Conservation (phyloP, 2,888 invertebrate species). For the Acleris sparsana region DNA sequence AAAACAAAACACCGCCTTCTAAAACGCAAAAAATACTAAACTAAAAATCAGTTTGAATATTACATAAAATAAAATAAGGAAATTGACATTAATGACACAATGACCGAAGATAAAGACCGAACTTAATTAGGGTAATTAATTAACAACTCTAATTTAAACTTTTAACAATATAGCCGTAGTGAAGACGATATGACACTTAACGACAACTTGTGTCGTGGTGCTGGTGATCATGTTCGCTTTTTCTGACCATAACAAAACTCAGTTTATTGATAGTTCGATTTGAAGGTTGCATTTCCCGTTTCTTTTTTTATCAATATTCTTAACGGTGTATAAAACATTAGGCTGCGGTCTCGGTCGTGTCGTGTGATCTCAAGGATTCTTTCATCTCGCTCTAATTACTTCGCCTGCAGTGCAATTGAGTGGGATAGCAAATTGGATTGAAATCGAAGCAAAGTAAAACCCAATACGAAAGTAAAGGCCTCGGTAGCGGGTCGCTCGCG, state of each 20-base stretch:
- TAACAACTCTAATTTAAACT: slow-evolving; percentile 2
- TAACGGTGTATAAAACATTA: neutral
- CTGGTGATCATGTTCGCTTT: too few relatives aligned
- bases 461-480: slow-evolving; percentile 75
- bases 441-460: slow-evolving; percentile 15
- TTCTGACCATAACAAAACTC: too few relatives aligned
- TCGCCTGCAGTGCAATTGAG: neutral
- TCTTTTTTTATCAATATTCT: neutral
- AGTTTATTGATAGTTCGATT: too few relatives aligned
- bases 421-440: slow-evolving; percentile 9
- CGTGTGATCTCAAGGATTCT: slow-evolving; percentile 11
- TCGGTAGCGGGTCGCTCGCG: slow-evolving; percentile 54
- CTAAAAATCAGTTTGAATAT: neutral
- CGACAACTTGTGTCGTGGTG: too few relatives aligned
- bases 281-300: neutral
- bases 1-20: too few relatives aligned
- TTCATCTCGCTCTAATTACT: slow-evolving; percentile 19
- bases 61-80: slow-evolving; percentile 1
- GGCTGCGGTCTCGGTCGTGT: neutral
- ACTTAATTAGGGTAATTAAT: slow-evolving; percentile 22
- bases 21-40: too few relatives aligned
- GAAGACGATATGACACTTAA: neutral
- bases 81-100: slow-evolving; percentile 15
- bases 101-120: slow-evolving; percentile 10
- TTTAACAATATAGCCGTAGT: slow-evolving; percentile 3